Evolutionary conservation across 2,113 vertebrate genomes (phyloP), one percentile per base, ranked within the genome.

Genomic region (Riparia riparia): DNA sequence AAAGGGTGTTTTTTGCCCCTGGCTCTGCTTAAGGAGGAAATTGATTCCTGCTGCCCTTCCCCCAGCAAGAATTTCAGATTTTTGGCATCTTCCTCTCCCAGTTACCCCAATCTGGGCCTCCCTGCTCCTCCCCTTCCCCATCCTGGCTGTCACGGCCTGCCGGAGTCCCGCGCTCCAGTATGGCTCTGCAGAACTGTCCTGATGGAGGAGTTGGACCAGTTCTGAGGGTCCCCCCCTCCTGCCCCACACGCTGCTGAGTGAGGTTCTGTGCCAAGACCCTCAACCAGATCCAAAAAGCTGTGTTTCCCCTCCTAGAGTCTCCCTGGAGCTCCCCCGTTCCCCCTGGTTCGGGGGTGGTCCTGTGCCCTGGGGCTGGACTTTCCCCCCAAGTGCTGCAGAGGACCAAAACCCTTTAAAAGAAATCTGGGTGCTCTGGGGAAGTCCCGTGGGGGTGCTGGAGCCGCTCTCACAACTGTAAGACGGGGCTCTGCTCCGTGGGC

Each of bases 41-140:
- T 53, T 81, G 34, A 64, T 91, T 80, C 57, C 56, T 91, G 31
- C 77, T 73, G 91, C 91, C 89, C 91, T 94, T 96, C 91, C 93
- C 86, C 95, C 93, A 90, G 78, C 88, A 63, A 82, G 93, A 78
- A 82, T 84, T 77, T 81, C 50, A 54, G 39, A 89, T 88, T 94
- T 90, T 84, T 7, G 5, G 81, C 22, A 0, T 93, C 49, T 87
- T 95, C 56, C 68, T 50, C 57, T 91, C 77, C 87, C 69, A 74
- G 34, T 95, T 94, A 78, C 90, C 96, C 94, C 82, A 92, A 2
- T 74, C 63, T 1, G 74, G 96, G 96, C 96, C 95, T 95, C 95
- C 57, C 74, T 5, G 14, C 88, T 91, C 74, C 84, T 69, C 79
- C 64, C 70, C 49, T 90, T 91, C 78, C 60, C 72, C 6, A 34